Percentiles rank a stretch among this genome's conserved stretches.
These are phyloP conservation scores for Albula goreensis DNA, from an alignment of 2,113 vertebrate species.

Conservation along the genomic window DNA sequence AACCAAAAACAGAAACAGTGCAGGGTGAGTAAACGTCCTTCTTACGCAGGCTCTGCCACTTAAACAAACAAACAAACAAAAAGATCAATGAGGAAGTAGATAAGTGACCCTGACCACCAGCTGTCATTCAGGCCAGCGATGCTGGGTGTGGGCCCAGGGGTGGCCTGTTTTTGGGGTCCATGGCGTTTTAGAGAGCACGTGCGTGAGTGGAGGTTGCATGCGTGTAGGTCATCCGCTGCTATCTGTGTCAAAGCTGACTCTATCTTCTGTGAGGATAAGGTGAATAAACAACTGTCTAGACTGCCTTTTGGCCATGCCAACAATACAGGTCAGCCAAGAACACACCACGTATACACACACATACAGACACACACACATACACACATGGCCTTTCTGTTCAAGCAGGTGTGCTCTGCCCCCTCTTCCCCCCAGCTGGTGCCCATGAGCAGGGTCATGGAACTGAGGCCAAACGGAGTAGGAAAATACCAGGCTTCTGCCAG, in stretches of 20 bases:
- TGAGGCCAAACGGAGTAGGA: conserved; percentile 22
- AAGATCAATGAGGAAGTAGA: conserved; percentile 20
- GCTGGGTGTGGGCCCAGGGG: conserved; percentile 53
- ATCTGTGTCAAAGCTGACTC: conserved; percentile 59
- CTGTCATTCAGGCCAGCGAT: conserved; percentile 50
- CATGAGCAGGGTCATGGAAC: not conserved
- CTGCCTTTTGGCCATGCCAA: conserved; percentile 23
- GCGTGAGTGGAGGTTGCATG: not conserved
- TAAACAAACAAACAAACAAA: not conserved
- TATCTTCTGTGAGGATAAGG: conserved; percentile 60
- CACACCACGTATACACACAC: conserved; percentile 24
- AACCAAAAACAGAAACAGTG: not conserved
- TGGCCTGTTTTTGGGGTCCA: conserved; percentile 33
- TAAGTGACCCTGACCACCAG: conserved; percentile 59
- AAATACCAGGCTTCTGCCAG: conserved; percentile 42
- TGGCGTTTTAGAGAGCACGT: not conserved
- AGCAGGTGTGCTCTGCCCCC: conserved; percentile 27
- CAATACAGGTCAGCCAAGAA: conserved; percentile 32
- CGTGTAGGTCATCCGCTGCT: conserved; percentile 29
- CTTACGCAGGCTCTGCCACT: not conserved
- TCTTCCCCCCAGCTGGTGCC: conserved; percentile 30
- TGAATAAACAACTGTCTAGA: conserved; percentile 56
- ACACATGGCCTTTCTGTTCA: not conserved
- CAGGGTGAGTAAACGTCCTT: too few relatives aligned
- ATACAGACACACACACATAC: not conserved